A percentile compares a stretch with the other conserved stretches of the same genome.
Conservation (phyloP, 2,113 vertebrate species). For the Istiophorus platypterus region DNA sequence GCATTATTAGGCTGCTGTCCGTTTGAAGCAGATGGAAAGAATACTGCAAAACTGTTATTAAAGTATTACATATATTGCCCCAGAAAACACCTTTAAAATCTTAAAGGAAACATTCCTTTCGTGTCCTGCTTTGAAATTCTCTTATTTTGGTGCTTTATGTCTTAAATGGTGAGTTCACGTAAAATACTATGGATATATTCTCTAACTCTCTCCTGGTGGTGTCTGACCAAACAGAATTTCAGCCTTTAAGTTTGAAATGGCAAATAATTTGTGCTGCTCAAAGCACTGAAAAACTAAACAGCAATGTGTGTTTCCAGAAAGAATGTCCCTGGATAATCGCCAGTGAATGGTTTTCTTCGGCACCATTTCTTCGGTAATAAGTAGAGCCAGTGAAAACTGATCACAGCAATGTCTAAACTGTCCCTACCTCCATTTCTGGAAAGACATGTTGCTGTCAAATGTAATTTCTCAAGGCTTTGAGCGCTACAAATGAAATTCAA, state of each 20-base stretch:
- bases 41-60: neutral
- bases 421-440: too few species aligned
- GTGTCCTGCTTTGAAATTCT: neutral
- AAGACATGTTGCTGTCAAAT: too few species aligned
- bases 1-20: neutral
- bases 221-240: too few species aligned
- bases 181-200: neutral
- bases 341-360: too few species aligned
- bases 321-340: too few species aligned
- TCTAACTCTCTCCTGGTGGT: neutral
- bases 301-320: too few species aligned
- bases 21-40: neutral
- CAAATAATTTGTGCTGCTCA: neutral
- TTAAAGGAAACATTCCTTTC: neutral
- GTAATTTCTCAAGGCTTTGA: too few species aligned
- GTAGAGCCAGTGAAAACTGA: too few species aligned
- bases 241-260: neutral
- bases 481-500: too few species aligned
- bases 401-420: too few species aligned
- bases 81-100: neutral
- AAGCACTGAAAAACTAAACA: neutral
- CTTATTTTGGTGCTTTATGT: neutral
- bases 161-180: neutral
- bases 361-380: too few species aligned
- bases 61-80: neutral